A percentile compares a stretch with the other conserved stretches of the same genome.
Conservation (phyloP, 2,113 vertebrate genomes). For the Psophia crepitans region DNA sequence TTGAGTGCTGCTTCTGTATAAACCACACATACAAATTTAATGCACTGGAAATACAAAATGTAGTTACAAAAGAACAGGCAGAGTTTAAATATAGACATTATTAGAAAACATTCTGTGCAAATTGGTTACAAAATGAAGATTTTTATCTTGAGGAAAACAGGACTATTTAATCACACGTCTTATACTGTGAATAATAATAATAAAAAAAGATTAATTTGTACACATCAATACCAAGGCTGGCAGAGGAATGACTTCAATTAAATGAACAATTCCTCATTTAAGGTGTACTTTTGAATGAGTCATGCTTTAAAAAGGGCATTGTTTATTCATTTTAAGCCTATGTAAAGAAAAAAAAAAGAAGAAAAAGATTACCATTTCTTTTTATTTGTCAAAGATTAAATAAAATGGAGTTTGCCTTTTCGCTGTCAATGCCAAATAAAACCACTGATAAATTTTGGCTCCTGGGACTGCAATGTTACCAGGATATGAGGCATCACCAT, state of each 20-base stretch:
- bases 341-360: neutral
- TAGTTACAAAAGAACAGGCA: constrained; percentile 34
- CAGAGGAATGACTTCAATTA: constrained; percentile 25
- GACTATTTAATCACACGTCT: neutral
- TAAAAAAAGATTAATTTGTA: neutral
- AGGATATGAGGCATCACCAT: neutral
- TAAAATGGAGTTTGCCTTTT: neutral
- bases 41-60: constrained; percentile 49
- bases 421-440: neutral
- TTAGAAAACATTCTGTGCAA: constrained; percentile 43
- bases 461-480: neutral
- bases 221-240: constrained; percentile 10
- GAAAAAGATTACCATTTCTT: neutral
- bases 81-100: constrained; percentile 16
- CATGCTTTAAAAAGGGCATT: neutral
- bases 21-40: constrained; percentile 34
- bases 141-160: constrained; percentile 18
- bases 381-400: neutral
- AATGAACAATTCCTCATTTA: constrained; percentile 14
- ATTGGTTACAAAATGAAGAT: constrained; percentile 53
- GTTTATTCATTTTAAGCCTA: constrained; percentile 19
- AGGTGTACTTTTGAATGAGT: constrained; percentile 2
- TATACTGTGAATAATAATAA: neutral
- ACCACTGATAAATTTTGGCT: neutral
- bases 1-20: neutral